phyloP scores from a whole-genome alignment of 2,888 invertebrate species.

The Petrolisthes manimaculis region DNA sequence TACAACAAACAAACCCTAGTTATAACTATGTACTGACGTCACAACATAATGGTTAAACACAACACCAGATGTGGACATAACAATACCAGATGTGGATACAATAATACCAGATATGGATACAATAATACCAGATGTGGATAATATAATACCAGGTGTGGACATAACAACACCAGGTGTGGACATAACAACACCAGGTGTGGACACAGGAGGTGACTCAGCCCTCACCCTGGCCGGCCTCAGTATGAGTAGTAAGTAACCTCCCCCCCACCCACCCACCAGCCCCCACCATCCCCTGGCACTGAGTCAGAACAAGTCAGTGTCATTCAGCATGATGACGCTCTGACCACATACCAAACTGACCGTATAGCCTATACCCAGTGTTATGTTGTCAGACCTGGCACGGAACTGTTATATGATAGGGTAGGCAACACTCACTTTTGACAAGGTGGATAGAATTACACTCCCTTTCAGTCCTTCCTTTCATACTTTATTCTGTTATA shows the following conservation, averaged over 20 bases:
- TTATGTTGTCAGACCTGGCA: too few relatives aligned
- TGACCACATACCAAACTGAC: too few relatives aligned
- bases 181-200: not conserved
- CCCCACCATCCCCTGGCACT: not conserved
- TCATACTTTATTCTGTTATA: too few relatives aligned
- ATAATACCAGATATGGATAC: not conserved
- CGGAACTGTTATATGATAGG: too few relatives aligned
- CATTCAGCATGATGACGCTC: not conserved
- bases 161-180: not conserved
- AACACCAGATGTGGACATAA: not conserved
- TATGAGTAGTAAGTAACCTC: not conserved
- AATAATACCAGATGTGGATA: not conserved
- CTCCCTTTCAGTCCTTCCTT: too few relatives aligned
- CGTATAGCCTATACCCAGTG: too few relatives aligned
- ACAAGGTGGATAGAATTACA: too few relatives aligned
- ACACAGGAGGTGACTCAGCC: slow-evolving; percentile 7
- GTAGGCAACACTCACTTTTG: too few relatives aligned
- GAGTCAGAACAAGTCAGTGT: slow-evolving; percentile 3
- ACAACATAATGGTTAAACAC: not conserved
- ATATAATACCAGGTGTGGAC: not conserved
- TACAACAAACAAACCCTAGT: too few relatives aligned
- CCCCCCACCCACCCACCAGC: not conserved
- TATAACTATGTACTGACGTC: not conserved
- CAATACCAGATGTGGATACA: not conserved
- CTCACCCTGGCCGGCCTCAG: slow-evolving; percentile 4